Evolutionary conservation across 2,113 vertebrate genomes (phyloP), one percentile per base, ranked within the genome.

Genomic region (Thymallus thymallus): DNA sequence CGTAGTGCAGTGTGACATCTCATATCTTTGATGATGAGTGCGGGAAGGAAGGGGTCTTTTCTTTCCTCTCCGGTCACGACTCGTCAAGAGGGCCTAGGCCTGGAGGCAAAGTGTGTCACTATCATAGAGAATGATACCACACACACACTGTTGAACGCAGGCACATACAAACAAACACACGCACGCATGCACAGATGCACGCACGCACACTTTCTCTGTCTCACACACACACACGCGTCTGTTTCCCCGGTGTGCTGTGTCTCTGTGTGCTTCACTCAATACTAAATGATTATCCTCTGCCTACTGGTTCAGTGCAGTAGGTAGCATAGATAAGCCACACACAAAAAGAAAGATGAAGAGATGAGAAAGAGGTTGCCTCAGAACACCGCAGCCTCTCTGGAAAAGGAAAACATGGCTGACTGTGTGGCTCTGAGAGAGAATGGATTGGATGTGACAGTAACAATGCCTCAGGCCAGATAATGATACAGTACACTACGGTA

Each of bases 401-500:
- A 69, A 79, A 88, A 89, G 85, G 81, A 78, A 87, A 82, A 80
- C 77, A 80, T 22, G 69, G 81, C 67, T 63, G 71, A 60, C 79
- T 69, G 71, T 29, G 68, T 26, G 12, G 70, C 76, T 81, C 76
- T 79, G 78, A 80, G 84, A 76, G 69, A 71, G 68, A 81, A 65
- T 78, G 80, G 82, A 84, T 83, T 6, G 67, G 76, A 75, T 78
- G 80, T 85, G 85, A 84, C 84, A 84, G 77, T 69, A 76, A 20
- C 29, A 30, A 30, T 71, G 74, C 77, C 83, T 79, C 74, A 79
- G 77, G 73, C 73, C 26, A 80, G 79, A 77, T 45, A 56, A 35
- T 58, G 66, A 76, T 75, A 82, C 78, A 73, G 35, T 41, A 9
- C 16, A 51, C 3, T 14, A 51, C 46, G 16, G 78, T 72, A 75